Base-by-base conservation (phyloP, 1,140 invertebrate genomes). In the Drosophila equinoxialis region DNA sequence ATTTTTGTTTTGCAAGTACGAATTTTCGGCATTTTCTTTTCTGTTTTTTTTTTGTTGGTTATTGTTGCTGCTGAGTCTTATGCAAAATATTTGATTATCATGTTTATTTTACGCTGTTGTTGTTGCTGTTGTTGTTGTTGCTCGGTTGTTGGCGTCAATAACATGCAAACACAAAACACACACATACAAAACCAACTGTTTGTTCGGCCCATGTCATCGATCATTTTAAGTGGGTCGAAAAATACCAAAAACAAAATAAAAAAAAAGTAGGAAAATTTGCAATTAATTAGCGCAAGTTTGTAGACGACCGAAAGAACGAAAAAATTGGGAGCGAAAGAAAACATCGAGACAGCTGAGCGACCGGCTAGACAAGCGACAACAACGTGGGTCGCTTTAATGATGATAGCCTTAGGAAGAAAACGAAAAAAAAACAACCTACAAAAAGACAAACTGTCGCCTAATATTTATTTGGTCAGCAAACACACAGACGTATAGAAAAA, bases 241-340 rank as follows among this genome's bases (percentile, higher is more conserved):
- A 63, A 51, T 45, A n/a, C 23, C 35, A 70, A 51, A 64, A 33
- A 64, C 2, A 42, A 70, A 67, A 74, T 17, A 63, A 66, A 41
- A 51, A 51, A 51, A 51, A 51, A 48, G 23, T 51, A 74, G 37
- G 51, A 68, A 79, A 83, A 77, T 89, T 83, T 80, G 84, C 80
- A 79, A 89, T 89, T 89, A 87, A 87, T 89, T 87, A 87, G 77
- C 68, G 65, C 67, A 68, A 62, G 71, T 83, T 68, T 66, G 54
- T 66, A 55, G 60, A 71, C 30, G 55, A 65, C 55, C 51, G 17
- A 39, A 1, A 48, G 35, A 65, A 60, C 65, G 39, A 48, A 55
- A 64, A 61, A 60, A 62, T 64, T 68, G 68, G 63, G 33, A 74
- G 33, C 70, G 71, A 75, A 48, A 59, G 60, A 35, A 41, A 62